Base-by-base conservation (phyloP, 2,113 vertebrate genomes). In the Megaceryle maxima region DNA sequence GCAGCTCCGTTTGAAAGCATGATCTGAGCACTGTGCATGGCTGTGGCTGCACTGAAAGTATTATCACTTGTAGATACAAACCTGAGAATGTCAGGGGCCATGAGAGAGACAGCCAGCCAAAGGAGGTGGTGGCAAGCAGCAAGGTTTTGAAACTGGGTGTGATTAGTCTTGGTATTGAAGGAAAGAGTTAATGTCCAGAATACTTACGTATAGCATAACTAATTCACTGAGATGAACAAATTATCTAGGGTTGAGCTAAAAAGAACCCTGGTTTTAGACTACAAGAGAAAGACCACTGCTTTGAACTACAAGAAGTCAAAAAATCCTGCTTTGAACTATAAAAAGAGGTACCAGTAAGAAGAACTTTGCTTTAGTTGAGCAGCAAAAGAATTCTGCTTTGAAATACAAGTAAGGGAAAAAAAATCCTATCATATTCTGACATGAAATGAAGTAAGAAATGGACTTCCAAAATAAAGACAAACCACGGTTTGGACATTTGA, bases 251-350 rank as follows among this genome's bases (percentile, higher is more conserved):
- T 31, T 95, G 87, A 97, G 79, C 82, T 84, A 85, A 96, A 97
- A 94, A 93, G 91, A 92, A 83, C 28, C 62, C 64, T 95, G 53
- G 51, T 59, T 94, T 91, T 90, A 88, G 70, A 95, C 90, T 95
- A 94, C 74, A 96, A 96, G 84, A 95, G 83, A 85, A 96, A 67
- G 88, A 95, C 69, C 80, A 83, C 75, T 90, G 64, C 96, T 97
- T 96, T 97, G 96, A 97, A 97, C 93, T 94, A 80, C 81, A 95
- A 79, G 70, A 97, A 96, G 72, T 88, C 21, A 83, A 93, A 96
- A 91, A 95, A 80, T 16, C 12, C 62, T 83, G 20, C 95, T 95
- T 96, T 97, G 95, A 97, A 97, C 95, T 92, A 78, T 75, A 93
- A 81, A 95, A 94, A 94, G 55, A 84, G 39, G 76, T 91, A 95